Conservation (phyloP, 2,113 vertebrate genomes). For the Pipa parva region DNA sequence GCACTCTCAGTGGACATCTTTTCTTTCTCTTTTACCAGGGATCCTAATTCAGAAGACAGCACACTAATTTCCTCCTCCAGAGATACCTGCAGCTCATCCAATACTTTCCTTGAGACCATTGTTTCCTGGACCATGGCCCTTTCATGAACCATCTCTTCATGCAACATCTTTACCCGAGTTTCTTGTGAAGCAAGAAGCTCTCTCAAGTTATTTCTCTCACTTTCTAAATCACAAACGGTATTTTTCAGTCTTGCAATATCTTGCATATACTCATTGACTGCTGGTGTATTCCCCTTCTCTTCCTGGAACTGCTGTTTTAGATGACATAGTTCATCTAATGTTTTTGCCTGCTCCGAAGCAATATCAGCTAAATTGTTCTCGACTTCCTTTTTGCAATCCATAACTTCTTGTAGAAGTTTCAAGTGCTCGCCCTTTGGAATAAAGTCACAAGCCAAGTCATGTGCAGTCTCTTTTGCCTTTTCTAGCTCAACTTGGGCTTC, state of each 20-base stretch:
- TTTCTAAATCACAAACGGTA: conserved; percentile 75
- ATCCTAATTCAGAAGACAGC: conserved; percentile 77
- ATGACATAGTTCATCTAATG: conserved; percentile 66
- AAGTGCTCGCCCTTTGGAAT: conserved; percentile 68
- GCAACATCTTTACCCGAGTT: conserved; percentile 68
- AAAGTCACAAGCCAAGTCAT: conserved; percentile 53
- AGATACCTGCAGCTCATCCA: conserved; percentile 66
- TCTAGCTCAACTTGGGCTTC: conserved; percentile 83
- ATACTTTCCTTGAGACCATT: conserved; percentile 66
- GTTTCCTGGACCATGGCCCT: conserved; percentile 64
- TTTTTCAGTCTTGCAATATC: conserved; percentile 75
- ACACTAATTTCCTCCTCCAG: conserved; percentile 71
- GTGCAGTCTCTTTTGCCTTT: conserved; percentile 63
- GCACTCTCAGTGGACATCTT: conserved; percentile 72
- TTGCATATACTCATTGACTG: conserved; percentile 76
- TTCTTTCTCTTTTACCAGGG: conserved; percentile 81
- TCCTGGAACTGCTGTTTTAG: conserved; percentile 72
- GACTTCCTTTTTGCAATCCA: conserved; percentile 67
- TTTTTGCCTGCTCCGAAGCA: conserved; percentile 64
- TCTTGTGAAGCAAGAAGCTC: conserved; percentile 69
- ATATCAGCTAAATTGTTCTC: conserved; percentile 67
- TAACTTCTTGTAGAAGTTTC: conserved; percentile 59
- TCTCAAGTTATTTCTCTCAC: conserved; percentile 64
- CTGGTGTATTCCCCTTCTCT: conserved; percentile 75
- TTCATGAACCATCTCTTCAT: conserved; percentile 69